phyloP scores from a whole-genome alignment of 2,888 invertebrate species.

The Gymnoscelis rufifasciata region DNA sequence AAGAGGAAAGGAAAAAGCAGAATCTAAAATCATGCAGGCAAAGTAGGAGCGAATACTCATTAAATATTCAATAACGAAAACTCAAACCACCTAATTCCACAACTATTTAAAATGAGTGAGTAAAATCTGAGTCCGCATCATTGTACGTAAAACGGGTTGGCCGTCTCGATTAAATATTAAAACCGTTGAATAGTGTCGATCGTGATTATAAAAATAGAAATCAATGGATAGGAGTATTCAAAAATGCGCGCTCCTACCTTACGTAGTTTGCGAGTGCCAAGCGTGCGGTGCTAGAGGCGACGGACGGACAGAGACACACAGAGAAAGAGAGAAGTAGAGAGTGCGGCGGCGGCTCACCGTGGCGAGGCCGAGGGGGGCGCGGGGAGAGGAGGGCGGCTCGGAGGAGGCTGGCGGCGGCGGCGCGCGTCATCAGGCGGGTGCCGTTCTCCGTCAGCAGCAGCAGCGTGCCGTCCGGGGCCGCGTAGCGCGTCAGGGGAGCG shows the following conservation, averaged over 20 bases:
- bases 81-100: slow-evolving; percentile 31
- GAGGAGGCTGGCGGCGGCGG: slow-evolving; percentile 75
- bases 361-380: slow-evolving; percentile 74
- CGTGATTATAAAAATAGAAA: slow-evolving; percentile 20
- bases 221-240: slow-evolving; percentile 19
- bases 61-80: slow-evolving; percentile 33
- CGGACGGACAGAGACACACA: slow-evolving; percentile 72
- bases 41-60: slow-evolving; percentile 70
- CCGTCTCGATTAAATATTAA: slow-evolving; percentile 32
- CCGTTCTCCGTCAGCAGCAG: slow-evolving; percentile 82
- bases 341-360: slow-evolving; percentile 76
- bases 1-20: slow-evolving; percentile 53
- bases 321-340: slow-evolving; percentile 62
- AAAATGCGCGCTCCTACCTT: slow-evolving; percentile 69
- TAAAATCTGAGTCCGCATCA: slow-evolving; percentile 33
- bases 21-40: slow-evolving; percentile 63
- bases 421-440: slow-evolving; percentile 78
- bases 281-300: slow-evolving; percentile 77
- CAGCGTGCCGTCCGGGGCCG: slow-evolving; percentile 80
- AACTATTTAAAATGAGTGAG: slow-evolving; percentile 34
- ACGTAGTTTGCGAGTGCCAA: slow-evolving; percentile 69
- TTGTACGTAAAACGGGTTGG: slow-evolving; percentile 36
- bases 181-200: slow-evolving; percentile 22
- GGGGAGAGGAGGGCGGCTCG: slow-evolving; percentile 77
- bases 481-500: slow-evolving; percentile 80